Evolutionary conservation across 1,140 invertebrate species (phyloP), one percentile per base, ranked within the genome.

Genomic region (Sweltsa coloradensis): DNA sequence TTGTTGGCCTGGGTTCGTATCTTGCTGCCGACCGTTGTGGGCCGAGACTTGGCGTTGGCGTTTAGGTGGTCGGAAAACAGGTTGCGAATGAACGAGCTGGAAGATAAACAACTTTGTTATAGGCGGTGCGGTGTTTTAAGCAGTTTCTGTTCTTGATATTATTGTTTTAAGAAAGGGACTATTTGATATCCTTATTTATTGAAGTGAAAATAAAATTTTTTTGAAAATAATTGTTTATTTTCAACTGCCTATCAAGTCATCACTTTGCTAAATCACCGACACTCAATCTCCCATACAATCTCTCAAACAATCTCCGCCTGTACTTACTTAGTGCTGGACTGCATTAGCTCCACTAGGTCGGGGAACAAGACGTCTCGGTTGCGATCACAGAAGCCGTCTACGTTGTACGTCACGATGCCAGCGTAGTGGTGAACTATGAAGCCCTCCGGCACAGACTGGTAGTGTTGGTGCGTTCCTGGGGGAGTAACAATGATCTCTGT

Each of bases 371-470:
- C 77, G 57, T 88, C 83, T 42, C 81, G 69, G 62, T 87, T 87
- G 55, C 79, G 74, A 54, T 85, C 83, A 63, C 81, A 82, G 60
- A 87, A 87, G n/a, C 77, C 78, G 21, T 79, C 73, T 21, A 79
- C 72, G 49, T 76, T 70, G 58, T 86, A 85, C 14, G 67, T 68
- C 4, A 86, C 82, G 52, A 76, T 73, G 5, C 84, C 84, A 16
- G 84, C 83, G 61, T 85, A 87, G 60, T 87, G 84, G 49, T 75
- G 72, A 37, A 85, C 73, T 5, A 75, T 59, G 58, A 85, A 86
- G 25, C 78, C 79, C 16, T 74, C 70, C 23, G 63, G 68, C 24
- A 67, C 66, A 13, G 59, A 63, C 49, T 78, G 72, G 55, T 73
- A 85, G 58, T 85, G 81, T 22, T 71, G 65, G 57, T 85, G 72